A percentile compares a stretch with the other conserved stretches of the same genome.
phyloP scores from a whole-genome alignment of 2,113 vertebrate species.

The Anser cygnoides region DNA sequence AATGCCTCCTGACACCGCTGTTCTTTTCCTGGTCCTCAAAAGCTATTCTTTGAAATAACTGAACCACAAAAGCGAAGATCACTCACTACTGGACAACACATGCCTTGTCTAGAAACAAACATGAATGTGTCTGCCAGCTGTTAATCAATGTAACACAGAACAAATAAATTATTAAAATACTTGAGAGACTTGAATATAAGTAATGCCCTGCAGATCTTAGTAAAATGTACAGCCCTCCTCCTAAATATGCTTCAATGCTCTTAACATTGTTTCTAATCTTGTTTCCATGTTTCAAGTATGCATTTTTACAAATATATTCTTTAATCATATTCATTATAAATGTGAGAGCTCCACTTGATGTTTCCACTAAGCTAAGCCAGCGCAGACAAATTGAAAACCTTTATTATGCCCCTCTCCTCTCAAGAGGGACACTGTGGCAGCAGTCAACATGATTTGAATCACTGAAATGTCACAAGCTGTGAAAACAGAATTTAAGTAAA shows the following conservation, averaged over 20 bases:
- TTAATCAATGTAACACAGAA: slow-evolving; percentile 14
- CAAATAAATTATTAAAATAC: neutral
- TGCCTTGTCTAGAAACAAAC: slow-evolving; percentile 43
- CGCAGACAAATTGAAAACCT: slow-evolving; percentile 54
- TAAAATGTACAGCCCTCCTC: neutral
- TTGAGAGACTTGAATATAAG: neutral
- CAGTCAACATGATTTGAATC: slow-evolving; percentile 36
- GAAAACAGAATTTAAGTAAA: slow-evolving; percentile 7
- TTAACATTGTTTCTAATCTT: neutral
- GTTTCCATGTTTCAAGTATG: slow-evolving; percentile 39
- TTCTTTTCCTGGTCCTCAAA: slow-evolving; percentile 9
- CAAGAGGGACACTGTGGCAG: slow-evolving; percentile 27
- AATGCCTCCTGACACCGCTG: neutral
- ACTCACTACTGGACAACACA: neutral
- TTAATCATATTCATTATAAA: slow-evolving; percentile 58
- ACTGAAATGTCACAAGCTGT: neutral
- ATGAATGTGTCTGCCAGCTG: neutral
- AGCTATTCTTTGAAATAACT: slow-evolving; percentile 43
- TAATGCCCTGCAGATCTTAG: neutral
- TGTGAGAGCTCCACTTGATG: slow-evolving; percentile 41
- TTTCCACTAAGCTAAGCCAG: slow-evolving; percentile 49
- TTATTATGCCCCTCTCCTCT: slow-evolving; percentile 39
- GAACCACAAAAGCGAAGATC: slow-evolving; percentile 47
- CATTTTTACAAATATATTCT: slow-evolving; percentile 26
- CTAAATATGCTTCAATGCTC: neutral